These are phyloP conservation scores for Hydractinia echinata DNA, from an alignment of 30 jellyfish, hydroid and myxozoan species.

Conservation along the genomic window DNA sequence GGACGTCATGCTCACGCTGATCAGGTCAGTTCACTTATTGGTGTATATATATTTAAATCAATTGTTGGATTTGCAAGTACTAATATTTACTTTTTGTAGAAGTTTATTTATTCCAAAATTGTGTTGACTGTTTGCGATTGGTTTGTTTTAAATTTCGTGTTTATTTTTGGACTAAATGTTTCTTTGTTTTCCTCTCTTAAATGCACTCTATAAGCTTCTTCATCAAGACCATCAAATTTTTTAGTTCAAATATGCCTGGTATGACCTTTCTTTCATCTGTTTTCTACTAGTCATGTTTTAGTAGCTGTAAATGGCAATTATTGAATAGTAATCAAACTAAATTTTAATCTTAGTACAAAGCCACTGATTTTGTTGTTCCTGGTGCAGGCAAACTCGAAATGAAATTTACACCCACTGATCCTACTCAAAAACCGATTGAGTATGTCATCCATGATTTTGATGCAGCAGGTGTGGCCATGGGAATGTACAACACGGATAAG, in stretches of 20 bases:
- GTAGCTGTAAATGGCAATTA: neutral
- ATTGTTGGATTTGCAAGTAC: too few relatives aligned
- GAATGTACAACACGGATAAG: constrained; percentile 91
- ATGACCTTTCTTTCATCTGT: neutral
- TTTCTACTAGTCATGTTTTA: neutral
- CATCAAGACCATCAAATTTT: too few relatives aligned
- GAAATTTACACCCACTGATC: constrained; percentile 74
- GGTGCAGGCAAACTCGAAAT: constrained; percentile 78
- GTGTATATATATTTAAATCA: neutral
- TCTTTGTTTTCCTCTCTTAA: too few relatives aligned
- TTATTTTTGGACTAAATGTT: too few relatives aligned
- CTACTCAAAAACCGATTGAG: constrained; percentile 26
- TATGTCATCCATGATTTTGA: constrained; percentile 58
- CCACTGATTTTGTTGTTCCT: constrained; percentile 91
- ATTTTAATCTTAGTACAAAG: constrained; percentile 63
- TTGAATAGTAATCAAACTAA: neutral
- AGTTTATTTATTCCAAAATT: too few relatives aligned
- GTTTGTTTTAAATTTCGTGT: too few relatives aligned
- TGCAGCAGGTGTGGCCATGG: constrained; percentile 99
- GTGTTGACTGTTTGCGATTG: too few relatives aligned
- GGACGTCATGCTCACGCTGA: constrained; percentile 97
- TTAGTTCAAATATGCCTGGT: too few relatives aligned
- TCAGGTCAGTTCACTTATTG: constrained; percentile 43
- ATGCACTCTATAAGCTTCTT: too few relatives aligned
- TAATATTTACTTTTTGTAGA: too few relatives aligned